Percentiles rank a stretch among this genome's conserved stretches.
These are phyloP conservation scores for Odobenus rosmarus DNA, from an alignment of 2,113 vertebrate species.

Conservation along the genomic window DNA sequence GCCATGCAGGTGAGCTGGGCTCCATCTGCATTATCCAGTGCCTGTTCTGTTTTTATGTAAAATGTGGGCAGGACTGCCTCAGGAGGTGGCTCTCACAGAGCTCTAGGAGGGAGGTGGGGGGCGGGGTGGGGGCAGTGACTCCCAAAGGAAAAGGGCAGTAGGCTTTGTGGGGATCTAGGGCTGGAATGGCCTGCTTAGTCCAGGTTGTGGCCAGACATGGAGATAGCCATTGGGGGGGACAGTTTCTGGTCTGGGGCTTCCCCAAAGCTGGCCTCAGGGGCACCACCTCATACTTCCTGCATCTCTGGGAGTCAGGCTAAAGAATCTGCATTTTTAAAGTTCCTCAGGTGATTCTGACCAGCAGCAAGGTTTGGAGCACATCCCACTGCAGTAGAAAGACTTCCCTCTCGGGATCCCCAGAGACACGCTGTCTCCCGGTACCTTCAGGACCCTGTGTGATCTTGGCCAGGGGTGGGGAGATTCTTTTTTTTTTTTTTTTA, in stretches of 20 bases:
- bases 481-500: neutral
- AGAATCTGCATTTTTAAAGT: neutral
- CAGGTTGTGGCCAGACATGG: neutral
- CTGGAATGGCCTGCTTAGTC: neutral
- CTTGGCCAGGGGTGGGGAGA: neutral
- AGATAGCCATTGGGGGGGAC: neutral
- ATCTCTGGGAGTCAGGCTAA: neutral
- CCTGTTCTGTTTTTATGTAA: slow-evolving; percentile 84
- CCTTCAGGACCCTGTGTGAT: neutral
- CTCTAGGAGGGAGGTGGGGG: neutral
- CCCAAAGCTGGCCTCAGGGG: neutral
- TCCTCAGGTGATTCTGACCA: neutral
- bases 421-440: neutral
- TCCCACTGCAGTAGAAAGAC: neutral
- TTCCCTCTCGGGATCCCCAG: neutral
- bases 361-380: neutral
- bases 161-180: neutral
- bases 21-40: slow-evolving; percentile 84
- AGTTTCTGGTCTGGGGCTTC: neutral
- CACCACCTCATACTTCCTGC: neutral
- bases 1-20: slow-evolving; percentile 78
- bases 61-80: slow-evolving; percentile 75
- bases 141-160: neutral
- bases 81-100: neutral
- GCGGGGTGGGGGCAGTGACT: neutral